phyloP scores from a whole-genome alignment of 2,113 vertebrate genomes.

The Sturnira hondurensis region DNA sequence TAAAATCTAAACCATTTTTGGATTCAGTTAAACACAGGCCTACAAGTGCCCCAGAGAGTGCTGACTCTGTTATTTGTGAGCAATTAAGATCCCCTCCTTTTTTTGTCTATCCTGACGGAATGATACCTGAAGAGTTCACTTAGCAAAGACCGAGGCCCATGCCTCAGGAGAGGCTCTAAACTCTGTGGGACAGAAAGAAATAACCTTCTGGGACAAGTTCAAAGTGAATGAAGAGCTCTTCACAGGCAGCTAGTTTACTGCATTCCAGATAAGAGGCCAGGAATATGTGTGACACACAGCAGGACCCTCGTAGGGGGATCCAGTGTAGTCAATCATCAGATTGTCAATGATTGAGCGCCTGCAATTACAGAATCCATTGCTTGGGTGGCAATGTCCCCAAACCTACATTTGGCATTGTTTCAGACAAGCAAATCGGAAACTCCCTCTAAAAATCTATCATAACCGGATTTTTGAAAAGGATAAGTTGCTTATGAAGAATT shows the following conservation, averaged over 20 bases:
- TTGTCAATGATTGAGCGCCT: neutral
- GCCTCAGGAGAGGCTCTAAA: neutral
- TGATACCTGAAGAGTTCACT: conserved; percentile 34
- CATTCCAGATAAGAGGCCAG: neutral
- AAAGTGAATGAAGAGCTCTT: neutral
- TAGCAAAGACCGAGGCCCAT: neutral
- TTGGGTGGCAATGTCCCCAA: neutral
- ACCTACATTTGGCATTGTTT: neutral
- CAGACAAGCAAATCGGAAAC: conserved; percentile 7
- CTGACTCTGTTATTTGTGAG: neutral
- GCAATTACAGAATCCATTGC: neutral
- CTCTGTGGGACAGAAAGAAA: conserved; percentile 31
- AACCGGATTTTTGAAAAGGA: conserved; percentile 49
- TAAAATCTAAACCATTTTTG: conserved; percentile 45
- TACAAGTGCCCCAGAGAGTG: neutral
- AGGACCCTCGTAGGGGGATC: neutral
- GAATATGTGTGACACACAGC: neutral
- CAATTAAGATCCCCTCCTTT: neutral
- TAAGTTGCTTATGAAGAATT: conserved; percentile 51
- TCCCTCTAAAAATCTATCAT: conserved; percentile 11
- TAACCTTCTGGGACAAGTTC: neutral
- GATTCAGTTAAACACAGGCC: conserved; percentile 11
- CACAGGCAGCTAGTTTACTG: neutral
- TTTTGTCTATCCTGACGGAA: neutral
- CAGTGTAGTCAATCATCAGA: neutral